Conservation (phyloP, 2,113 vertebrate genomes). For the Penelope pileata region DNA sequence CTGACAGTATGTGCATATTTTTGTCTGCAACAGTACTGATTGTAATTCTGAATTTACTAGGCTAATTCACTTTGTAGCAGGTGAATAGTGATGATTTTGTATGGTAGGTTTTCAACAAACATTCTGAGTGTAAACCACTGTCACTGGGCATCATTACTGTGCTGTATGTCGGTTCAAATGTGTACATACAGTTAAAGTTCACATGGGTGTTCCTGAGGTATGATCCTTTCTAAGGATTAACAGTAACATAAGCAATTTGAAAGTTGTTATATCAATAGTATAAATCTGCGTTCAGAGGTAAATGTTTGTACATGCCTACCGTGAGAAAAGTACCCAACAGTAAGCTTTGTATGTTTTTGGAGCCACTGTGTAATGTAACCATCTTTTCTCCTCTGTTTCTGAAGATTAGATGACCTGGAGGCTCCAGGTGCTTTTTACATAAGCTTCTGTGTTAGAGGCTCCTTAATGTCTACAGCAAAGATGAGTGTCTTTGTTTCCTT, state of each 20-base stretch:
- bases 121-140: not conserved
- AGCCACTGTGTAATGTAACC: not conserved
- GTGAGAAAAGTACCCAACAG: not conserved
- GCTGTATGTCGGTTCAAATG: not conserved
- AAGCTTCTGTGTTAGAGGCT: not conserved
- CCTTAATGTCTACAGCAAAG: not conserved
- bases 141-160: not conserved
- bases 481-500: not conserved
- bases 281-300: not conserved
- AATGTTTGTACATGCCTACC: not conserved
- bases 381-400: not conserved
- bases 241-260: not conserved
- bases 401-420: not conserved
- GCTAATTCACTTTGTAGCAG: not conserved
- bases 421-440: not conserved
- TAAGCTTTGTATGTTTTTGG: not conserved
- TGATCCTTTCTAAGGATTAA: not conserved
- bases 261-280: not conserved
- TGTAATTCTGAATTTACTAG: not conserved
- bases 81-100: not conserved
- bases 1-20: not conserved
- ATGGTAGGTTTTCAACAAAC: not conserved
- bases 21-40: not conserved
- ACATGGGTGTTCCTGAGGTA: not conserved
- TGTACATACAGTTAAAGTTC: not conserved